phyloP scores from a whole-genome alignment of 2,797 vertebrate genomes.

The Ceyx erithaca region DNA sequence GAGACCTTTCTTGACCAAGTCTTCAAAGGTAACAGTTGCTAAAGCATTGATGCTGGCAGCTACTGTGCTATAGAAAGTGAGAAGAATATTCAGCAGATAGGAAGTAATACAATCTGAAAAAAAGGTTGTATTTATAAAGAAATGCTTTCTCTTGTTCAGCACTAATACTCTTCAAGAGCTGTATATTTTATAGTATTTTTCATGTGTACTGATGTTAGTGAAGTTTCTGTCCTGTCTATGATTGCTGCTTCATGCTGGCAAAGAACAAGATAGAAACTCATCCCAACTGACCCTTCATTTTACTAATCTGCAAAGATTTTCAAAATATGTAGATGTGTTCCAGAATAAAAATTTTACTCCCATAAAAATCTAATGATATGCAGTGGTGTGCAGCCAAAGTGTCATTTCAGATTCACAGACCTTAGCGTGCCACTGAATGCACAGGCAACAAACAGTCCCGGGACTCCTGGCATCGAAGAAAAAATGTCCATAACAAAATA shows the following conservation, averaged over 20 bases:
- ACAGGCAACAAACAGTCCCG: constrained; percentile 86
- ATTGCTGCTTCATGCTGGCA: neutral
- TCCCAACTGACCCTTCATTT: neutral
- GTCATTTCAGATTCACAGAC: constrained; percentile 64
- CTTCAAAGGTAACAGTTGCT: constrained; percentile 88
- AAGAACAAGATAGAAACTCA: neutral
- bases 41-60: constrained; percentile 88
- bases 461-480: constrained; percentile 81
- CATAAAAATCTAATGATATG: neutral
- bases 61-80: constrained; percentile 79
- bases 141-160: neutral
- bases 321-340: neutral
- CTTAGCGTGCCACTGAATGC: constrained; percentile 88
- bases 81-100: neutral
- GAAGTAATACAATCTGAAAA: neutral
- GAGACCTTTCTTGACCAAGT: constrained; percentile 83
- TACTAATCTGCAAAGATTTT: neutral
- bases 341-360: neutral
- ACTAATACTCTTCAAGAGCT: neutral
- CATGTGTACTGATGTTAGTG: rapidly evolving
- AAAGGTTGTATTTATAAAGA: neutral
- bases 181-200: neutral
- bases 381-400: rapidly evolving
- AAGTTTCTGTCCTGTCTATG: neutral
- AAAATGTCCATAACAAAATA: constrained; percentile 90